Evolutionary conservation across 2,113 vertebrate genomes (phyloP), one percentile per base, ranked within the genome.

Genomic region (Hippoglossus stenolepis): DNA sequence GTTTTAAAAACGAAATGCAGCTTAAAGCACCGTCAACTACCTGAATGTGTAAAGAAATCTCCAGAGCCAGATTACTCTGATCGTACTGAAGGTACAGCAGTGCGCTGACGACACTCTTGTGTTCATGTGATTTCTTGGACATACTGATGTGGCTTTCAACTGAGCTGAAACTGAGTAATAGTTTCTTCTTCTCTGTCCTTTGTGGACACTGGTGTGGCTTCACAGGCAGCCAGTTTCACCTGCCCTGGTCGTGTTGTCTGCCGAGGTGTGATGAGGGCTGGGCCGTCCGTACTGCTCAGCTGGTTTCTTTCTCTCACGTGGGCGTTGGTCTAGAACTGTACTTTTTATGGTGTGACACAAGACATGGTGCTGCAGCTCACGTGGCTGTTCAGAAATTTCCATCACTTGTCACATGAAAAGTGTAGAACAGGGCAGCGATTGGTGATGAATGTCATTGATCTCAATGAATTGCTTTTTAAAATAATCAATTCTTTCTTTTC

Each of bases 291-390:
- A 24, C 82, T 53, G 72, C 76, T 90, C 69, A 75, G 78, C 87
- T 76, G 73, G 77, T 87, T 88, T 75, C 82, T 65, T 26, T 54
- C 73, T 75, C 38, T 73, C 0, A 23, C 63, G 51, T 75, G 85
- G 91, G 89, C 64, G 86, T 90, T 82, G 89, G 71, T 79, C 65
- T 64, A 73, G 26, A 75, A 73, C 78, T 4, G 35, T 63, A 20
- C 54, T 21, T 20, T 65, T 31, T 31, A 7, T 23, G 15, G 14
- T 57, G 24, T 26, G 65, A 64, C 65, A 54, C 10, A 11, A 15
- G 47, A 40, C 7, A 20, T 13, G 20, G 13, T 3, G 3, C 62
- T 35, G 53, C n/a, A 0, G 6, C 13, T 40, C 13, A 43, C 15
- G 4, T 38, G 45, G 57, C 57, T 0, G 0, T 45, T 8, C 26